phyloP scores from a whole-genome alignment of 2,888 invertebrate species.

The Antheraea assamensis region DNA sequence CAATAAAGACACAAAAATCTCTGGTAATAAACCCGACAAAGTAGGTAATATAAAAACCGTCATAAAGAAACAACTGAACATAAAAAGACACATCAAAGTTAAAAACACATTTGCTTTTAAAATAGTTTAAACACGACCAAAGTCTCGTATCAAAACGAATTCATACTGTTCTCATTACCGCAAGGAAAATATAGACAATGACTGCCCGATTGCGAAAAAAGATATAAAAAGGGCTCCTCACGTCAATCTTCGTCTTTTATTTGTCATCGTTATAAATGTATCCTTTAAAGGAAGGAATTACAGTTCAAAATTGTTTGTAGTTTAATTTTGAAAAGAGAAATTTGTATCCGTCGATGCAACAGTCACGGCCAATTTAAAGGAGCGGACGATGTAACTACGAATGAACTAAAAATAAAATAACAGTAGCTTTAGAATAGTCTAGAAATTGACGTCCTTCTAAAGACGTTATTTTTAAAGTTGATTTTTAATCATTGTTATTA shows the following conservation, averaged over 20 bases:
- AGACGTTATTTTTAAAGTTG: slow-evolving; percentile 21
- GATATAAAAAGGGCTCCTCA: slow-evolving; percentile 43
- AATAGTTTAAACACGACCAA: not conserved
- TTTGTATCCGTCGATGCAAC: slow-evolving; percentile 9
- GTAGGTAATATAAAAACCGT: not conserved
- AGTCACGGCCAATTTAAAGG: slow-evolving; percentile 18
- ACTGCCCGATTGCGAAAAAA: slow-evolving; percentile 6
- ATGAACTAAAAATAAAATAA: slow-evolving; percentile 57
- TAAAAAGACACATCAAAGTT: not conserved
- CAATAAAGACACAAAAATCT: not conserved
- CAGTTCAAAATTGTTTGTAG: slow-evolving; percentile 31
- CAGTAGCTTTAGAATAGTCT: not conserved
- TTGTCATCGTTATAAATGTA: not conserved
- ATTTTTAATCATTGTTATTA: not conserved
- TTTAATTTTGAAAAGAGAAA: slow-evolving; percentile 4
- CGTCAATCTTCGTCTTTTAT: slow-evolving; percentile 55
- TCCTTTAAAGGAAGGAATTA: slow-evolving; percentile 22
- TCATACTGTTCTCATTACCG: slow-evolving; percentile 19
- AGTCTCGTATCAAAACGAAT: not conserved
- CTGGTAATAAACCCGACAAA: not conserved
- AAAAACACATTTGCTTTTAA: not conserved
- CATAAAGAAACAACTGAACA: not conserved
- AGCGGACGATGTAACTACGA: slow-evolving; percentile 31
- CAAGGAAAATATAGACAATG: slow-evolving; percentile 14
- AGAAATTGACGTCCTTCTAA: not conserved